Evolutionary conservation across 2,113 vertebrate species (phyloP).

Genomic region (Pseudorasbora parva): DNA sequence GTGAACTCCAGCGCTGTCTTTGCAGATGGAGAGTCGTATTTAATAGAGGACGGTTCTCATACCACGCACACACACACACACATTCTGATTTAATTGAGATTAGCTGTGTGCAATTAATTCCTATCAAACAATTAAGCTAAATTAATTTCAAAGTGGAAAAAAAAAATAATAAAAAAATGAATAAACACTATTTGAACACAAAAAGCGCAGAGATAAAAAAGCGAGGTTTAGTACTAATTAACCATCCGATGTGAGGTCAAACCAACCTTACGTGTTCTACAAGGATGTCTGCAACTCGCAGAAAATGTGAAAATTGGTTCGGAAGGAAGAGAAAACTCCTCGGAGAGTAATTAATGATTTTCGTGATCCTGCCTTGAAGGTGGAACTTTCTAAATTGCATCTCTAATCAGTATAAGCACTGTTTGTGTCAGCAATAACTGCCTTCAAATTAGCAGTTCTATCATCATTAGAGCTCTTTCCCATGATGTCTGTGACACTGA

Average conservation of each 20-base stretch:
- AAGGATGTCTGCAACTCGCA: slow-evolving; percentile 36
- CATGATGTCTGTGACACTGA: slow-evolving; percentile 36
- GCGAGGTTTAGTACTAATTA: slow-evolving; percentile 41
- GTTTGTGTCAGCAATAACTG: slow-evolving; percentile 60
- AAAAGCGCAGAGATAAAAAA: slow-evolving; percentile 11
- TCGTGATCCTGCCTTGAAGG: slow-evolving; percentile 57
- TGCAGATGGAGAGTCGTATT: slow-evolving; percentile 12
- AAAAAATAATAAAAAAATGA: neutral
- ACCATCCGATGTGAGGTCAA: slow-evolving; percentile 30
- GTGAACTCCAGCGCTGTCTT: slow-evolving; percentile 15
- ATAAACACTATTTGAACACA: neutral
- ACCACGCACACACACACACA: too few species aligned
- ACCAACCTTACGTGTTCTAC: slow-evolving; percentile 42
- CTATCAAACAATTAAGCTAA: slow-evolving; percentile 36
- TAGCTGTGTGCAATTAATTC: slow-evolving; percentile 18
- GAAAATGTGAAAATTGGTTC: slow-evolving; percentile 32
- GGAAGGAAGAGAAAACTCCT: slow-evolving; percentile 49
- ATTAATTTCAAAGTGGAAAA: slow-evolving; percentile 15
- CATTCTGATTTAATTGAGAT: slow-evolving; percentile 18
- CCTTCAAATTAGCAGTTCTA: slow-evolving; percentile 57
- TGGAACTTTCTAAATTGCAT: slow-evolving; percentile 59
- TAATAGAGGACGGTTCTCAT: neutral
- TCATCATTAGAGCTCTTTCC: slow-evolving; percentile 48
- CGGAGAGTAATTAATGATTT: slow-evolving; percentile 58
- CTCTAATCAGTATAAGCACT: slow-evolving; percentile 55